Evolutionary conservation across 23 tunicate genomes (phyloP), one percentile per base, ranked within the genome.

Genomic region (Diplosoma virens): DNA sequence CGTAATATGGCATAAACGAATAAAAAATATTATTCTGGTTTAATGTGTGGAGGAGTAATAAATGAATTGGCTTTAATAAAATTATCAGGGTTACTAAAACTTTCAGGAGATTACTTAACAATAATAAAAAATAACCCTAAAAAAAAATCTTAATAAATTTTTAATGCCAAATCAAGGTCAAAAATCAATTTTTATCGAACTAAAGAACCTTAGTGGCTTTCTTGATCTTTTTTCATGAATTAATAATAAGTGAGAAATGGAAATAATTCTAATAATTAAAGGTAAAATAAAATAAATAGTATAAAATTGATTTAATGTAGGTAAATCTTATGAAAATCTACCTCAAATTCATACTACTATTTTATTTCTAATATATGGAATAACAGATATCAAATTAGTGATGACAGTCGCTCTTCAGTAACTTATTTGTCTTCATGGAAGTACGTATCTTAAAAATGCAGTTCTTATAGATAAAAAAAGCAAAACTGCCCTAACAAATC

Each of bases 371-470:
- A 55, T 11, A 56, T 26, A 77, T 0, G 81, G 81, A 1, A 77
- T 0, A 0, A 33, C 18, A 22, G 74, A 23, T 16, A 77, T 21
- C 0, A 77, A 33, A 36, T 47, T 60, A 1, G 81, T 77, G 33
- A 77, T 77, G 6, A 77, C 81, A 1, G 81, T 59, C 21, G 81
- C 81, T 41, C 81, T 33, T 64, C 81, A 77, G 63, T 29, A 77
- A 77, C 81, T 77, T 77, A 77, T 77, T 32, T 77, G 72, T 0
- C 81, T 33, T 64, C 81, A 77, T 32, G 81, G 72, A 0, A 77
- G 34, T 34, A 77, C 81, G 30, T 74, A 74, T 1, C 79, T 32
- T 50, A 74, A 50, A 56, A 74, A 74, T 7, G 79, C 64, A 74
- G 71, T 54, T 50, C 18, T 11, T 1, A 74, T 74, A 28, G 35